Conservation (phyloP, 2,888 invertebrate species). For the Ischnus inquisitorius region DNA sequence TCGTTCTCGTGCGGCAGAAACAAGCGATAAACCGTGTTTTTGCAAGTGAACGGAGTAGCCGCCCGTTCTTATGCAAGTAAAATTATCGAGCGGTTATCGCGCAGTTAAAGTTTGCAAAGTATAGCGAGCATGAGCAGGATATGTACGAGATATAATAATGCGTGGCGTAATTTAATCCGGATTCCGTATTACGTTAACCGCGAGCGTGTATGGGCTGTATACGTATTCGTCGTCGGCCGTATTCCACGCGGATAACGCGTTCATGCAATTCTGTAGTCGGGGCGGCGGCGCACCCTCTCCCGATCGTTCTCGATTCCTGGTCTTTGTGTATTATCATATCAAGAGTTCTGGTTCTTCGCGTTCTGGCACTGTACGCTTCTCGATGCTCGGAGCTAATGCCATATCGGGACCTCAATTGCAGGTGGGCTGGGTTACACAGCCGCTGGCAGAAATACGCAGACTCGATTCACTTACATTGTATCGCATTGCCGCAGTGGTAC, state of each 20-base stretch:
- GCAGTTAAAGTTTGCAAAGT: slow-evolving; percentile 35
- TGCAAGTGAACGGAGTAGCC: background rate
- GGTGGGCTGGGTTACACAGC: slow-evolving; percentile 73
- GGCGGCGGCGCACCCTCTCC: slow-evolving; percentile 47
- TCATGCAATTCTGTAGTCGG: slow-evolving; percentile 32
- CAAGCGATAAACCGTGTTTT: background rate
- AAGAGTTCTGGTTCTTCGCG: slow-evolving; percentile 20
- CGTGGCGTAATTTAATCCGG: slow-evolving; percentile 54
- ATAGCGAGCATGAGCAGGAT: slow-evolving; percentile 21
- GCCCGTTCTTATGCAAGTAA: slow-evolving; percentile 16
- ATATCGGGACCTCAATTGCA: slow-evolving; percentile 74
- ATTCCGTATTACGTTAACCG: slow-evolving; percentile 54
- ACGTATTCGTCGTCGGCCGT: background rate
- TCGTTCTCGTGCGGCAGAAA: background rate
- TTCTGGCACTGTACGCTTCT: slow-evolving; percentile 23
- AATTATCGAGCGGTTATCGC: slow-evolving; percentile 40
- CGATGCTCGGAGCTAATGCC: slow-evolving; percentile 71
- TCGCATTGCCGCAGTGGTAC: slow-evolving; percentile 13
- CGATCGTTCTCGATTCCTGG: slow-evolving; percentile 31
- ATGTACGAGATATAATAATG: slow-evolving; percentile 44
- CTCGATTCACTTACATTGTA: slow-evolving; percentile 2
- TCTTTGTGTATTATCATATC: slow-evolving; percentile 57
- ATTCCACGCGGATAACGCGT: slow-evolving; percentile 5
- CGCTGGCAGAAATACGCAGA: slow-evolving; percentile 4
- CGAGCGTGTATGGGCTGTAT: background rate